Evolutionary conservation across 2,113 vertebrate species (phyloP), one percentile per base, ranked within the genome.

Genomic region (Ptilorrhoa leucosticta): DNA sequence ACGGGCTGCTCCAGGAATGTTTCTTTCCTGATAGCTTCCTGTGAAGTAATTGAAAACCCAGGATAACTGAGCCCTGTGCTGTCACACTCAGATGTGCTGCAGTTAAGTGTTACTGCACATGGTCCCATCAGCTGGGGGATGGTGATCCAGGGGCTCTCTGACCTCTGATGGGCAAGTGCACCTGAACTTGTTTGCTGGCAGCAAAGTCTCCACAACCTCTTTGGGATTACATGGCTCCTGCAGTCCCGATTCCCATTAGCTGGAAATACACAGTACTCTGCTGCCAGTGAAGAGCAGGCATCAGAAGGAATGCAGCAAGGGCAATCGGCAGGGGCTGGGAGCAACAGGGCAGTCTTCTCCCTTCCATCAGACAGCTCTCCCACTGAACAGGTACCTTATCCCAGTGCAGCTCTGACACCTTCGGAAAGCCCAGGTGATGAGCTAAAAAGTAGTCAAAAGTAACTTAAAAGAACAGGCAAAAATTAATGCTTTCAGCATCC

Each of bases 11-110:
- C 65, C 50, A 94, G 48, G 83, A 96, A 78, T 96, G 84, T 76
- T 94, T 63, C 39, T 83, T 95, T 90, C 75, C 73, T 2, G 1
- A 83, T 24, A 66, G 71, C 33, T 90, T 96, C 90, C 94, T 90
- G 91, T 72, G 69, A 94, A 91, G 69, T 95, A 93, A 97, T 51
- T 83, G 93, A 89, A 96, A 97, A 77, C 20, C 44, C 86, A 73
- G 95, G 83, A 57, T 71, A 90, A 66, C 75, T 31, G 65, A 60
- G 72, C 26, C 66, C 78, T 31, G 7, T 61, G 45, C 19, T 69
- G 66, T 72, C 87, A 68, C 5, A 2, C 17, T 64, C 15, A 4
- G 77, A 60, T 76, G 54, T 58, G 63, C 51, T 30, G 7, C 56
- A 60, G 54, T 84, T 88, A 78, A 89, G 26, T 57, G 13, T 87